Conservation (phyloP, 2,113 vertebrate species). For the Bubo bubo region DNA sequence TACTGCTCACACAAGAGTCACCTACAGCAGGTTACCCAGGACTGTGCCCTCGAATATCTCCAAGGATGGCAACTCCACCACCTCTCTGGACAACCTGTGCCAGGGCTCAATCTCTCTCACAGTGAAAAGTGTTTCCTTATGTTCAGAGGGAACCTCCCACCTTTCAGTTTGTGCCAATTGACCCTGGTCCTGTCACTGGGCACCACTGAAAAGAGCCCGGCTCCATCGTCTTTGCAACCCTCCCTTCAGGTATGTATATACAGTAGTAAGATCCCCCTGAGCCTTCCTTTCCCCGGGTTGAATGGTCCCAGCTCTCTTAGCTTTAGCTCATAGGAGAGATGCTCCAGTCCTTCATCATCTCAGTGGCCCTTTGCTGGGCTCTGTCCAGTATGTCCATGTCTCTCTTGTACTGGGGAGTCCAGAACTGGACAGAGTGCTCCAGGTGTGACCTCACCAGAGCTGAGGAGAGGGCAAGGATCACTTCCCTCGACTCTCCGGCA, state of each 20-base stretch:
- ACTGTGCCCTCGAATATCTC: background rate
- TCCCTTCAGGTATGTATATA: background rate
- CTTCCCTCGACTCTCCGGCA: background rate
- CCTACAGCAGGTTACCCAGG: no score
- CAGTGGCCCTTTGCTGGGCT: background rate
- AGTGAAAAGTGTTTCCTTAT: background rate
- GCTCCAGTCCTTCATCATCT: background rate
- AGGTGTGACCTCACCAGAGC: background rate
- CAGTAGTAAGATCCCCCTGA: background rate
- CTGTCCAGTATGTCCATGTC: background rate
- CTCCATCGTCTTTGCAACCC: accelerated
- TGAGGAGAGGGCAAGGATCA: background rate
- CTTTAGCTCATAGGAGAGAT: background rate
- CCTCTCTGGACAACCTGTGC: background rate
- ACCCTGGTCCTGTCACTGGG: background rate
- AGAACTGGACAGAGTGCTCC: background rate
- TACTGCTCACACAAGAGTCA: background rate
- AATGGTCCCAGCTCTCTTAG: background rate
- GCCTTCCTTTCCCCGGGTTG: background rate
- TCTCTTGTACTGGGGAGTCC: background rate
- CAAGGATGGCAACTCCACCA: background rate
- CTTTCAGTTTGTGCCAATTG: background rate
- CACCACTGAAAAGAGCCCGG: background rate
- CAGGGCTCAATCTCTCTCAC: background rate
- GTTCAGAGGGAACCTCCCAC: background rate